Evolutionary conservation across 1,140 invertebrate species (phyloP).

Genomic region (Neelides sp.): DNA sequence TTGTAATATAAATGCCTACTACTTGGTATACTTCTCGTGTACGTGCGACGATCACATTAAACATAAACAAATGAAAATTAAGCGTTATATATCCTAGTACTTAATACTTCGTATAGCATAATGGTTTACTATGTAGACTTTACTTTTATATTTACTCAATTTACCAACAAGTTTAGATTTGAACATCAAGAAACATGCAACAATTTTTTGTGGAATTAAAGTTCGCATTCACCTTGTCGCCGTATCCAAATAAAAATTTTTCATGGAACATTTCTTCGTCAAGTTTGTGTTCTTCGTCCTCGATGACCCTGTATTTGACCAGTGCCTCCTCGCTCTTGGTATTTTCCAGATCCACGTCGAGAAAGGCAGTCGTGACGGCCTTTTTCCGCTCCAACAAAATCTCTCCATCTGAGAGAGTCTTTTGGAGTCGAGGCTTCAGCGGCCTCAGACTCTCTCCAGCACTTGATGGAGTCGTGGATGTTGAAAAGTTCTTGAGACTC

Average conservation of each 20-base stretch:
- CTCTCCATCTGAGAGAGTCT: slow-evolving; percentile 67
- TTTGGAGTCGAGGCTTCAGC: slow-evolving; percentile 40
- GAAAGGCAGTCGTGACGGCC: slow-evolving; percentile 31
- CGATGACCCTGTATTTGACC: slow-evolving; percentile 15
- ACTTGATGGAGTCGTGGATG: background rate
- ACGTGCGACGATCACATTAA: too few species aligned
- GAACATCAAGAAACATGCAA: too few species aligned
- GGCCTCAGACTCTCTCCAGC: background rate
- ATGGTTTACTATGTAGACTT: too few species aligned
- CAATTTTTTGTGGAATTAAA: too few species aligned
- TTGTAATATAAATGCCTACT: too few species aligned
- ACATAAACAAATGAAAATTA: too few species aligned
- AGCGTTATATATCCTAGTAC: too few species aligned
- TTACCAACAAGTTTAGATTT: too few species aligned
- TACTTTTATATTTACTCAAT: too few species aligned
- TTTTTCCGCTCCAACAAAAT: slow-evolving; percentile 50
- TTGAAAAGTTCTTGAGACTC: background rate
- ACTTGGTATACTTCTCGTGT: too few species aligned
- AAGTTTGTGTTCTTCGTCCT: slow-evolving; percentile 13
- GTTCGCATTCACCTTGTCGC: too few species aligned
- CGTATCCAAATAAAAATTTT: background rate
- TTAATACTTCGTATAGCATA: too few species aligned
- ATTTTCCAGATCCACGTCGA: slow-evolving; percentile 22
- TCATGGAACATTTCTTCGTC: slow-evolving; percentile 6
- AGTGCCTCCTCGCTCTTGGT: slow-evolving; percentile 18